Conservation (phyloP, 2,888 invertebrate genomes). For the Embidobia sp. region DNA sequence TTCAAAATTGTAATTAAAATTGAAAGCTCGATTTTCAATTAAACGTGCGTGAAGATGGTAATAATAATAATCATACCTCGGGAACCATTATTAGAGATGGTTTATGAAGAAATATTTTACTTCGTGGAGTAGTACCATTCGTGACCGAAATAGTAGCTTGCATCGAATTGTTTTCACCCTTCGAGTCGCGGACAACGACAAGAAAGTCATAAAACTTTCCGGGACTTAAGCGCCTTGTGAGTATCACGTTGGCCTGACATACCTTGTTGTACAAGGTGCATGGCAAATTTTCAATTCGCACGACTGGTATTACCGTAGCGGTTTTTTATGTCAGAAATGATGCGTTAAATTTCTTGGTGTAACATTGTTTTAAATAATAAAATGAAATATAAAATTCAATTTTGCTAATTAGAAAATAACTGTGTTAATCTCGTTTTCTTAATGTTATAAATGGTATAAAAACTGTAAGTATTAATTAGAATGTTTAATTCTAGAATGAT, state of each 20-base stretch:
- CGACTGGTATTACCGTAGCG: constrained; percentile 88
- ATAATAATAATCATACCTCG: constrained; percentile 83
- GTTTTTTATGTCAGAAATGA: too few relatives aligned
- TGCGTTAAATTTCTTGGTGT: too few relatives aligned
- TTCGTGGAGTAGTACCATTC: constrained; percentile 91
- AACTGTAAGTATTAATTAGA: too few relatives aligned
- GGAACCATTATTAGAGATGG: constrained; percentile 89
- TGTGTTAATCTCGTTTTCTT: too few relatives aligned
- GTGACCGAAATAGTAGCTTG: constrained; percentile 92
- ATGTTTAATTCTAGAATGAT: too few relatives aligned
- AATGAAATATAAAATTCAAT: too few relatives aligned
- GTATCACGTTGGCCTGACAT: constrained; percentile 93
- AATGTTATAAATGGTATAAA: too few relatives aligned
- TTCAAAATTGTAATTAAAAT: constrained; percentile 62
- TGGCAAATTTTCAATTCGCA: constrained; percentile 90
- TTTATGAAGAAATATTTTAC: constrained; percentile 91
- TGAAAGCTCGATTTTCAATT: background rate
- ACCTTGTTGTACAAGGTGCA: constrained; percentile 93
- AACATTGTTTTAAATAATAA: too few relatives aligned
- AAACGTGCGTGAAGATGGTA: background rate
- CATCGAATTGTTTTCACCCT: constrained; percentile 88
- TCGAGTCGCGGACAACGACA: constrained; percentile 87
- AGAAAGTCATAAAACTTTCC: constrained; percentile 93
- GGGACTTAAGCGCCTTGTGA: constrained; percentile 88
- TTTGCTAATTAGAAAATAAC: too few relatives aligned